Percentiles rank a stretch among this genome's conserved stretches.
Evolutionary conservation across 64 coral and sea anemone genomes (phyloP).

Genomic region (Platygyra sinensis): DNA sequence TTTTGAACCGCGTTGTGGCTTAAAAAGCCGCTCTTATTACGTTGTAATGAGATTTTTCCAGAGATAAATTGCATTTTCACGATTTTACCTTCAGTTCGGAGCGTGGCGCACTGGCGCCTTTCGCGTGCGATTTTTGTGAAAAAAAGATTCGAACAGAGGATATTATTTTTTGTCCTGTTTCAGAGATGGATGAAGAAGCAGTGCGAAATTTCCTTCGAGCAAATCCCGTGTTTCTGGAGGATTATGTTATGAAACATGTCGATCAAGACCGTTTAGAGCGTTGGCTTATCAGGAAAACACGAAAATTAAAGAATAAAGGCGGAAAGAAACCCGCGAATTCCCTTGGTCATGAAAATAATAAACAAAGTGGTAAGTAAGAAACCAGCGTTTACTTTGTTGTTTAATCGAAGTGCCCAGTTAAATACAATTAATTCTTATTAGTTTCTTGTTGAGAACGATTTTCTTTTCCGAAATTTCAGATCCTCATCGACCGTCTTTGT

Average conservation of each 20-base stretch:
- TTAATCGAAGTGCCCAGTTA: not conserved
- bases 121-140: not conserved
- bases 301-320: constrained; percentile 87
- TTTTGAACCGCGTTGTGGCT: not conserved
- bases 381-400: not conserved
- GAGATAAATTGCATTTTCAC: not conserved
- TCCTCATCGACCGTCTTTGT: constrained; percentile 80
- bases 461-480: constrained; percentile 6
- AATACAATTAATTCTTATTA: not conserved
- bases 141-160: not conserved
- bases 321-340: constrained; percentile 39
- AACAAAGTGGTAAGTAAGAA: constrained; percentile 74
- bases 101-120: not conserved
- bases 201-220: constrained; percentile 73
- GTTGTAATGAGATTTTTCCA: not conserved
- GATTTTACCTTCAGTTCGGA: not conserved
- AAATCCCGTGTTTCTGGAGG: constrained; percentile 96
- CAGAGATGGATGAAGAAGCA: constrained; percentile 71
- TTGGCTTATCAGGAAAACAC: constrained; percentile 95
- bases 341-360: constrained; percentile 73
- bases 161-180: not conserved
- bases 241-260: constrained; percentile 93
- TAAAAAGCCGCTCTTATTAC: not conserved
- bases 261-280: constrained; percentile 95
- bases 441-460: not conserved